Base-by-base conservation (phyloP, 2,113 vertebrate species). In the Muntiacus reevesi region DNA sequence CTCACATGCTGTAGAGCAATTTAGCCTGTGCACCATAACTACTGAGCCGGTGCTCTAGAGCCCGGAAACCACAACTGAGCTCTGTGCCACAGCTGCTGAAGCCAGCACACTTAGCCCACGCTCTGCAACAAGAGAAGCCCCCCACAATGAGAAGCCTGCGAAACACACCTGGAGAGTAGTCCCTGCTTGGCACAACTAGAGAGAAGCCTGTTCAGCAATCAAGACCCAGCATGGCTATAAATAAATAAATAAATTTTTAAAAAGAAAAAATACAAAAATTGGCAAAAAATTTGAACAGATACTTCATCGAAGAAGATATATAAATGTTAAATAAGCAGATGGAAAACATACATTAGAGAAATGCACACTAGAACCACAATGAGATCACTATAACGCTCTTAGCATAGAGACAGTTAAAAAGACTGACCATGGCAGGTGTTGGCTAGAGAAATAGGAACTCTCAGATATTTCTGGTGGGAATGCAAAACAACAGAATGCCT, bases 21-120 rank as follows among this genome's bases (percentile, higher is more conserved):
- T 36, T 6, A 36, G n/a, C 64, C 33, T 67, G 33, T 11, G 17
- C 0, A 0, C 64, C 4, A 0, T 67, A 11, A 36, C n/a, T 36
- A 11, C 17, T 67, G 33, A 36, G 0, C 64, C 2, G 0, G 64
- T 21, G 17, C 17, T 21, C 64, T 36, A 21, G 17, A 19, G 64
- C 17, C 64, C 0, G 2, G 17, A 67, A 67, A 67, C 8, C 33
- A 36, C 17, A 71, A 6, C 64, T 23, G 64, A 71, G n/a, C n/a
- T 23, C 64, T 23, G 64, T 11, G 64, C 64, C n/a, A 21, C 64
- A 71, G 0, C 64, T 6, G 11, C 64, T 6, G 64, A 71, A 71
- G 64, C n/a, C 64, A 71, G 33, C 64, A 6, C n/a, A 71, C 19
- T 6, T 11, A 21, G 17, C 17, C 64, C 19, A 23, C 3, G 64